Percentiles rank a stretch among this genome's conserved stretches.
Conservation (phyloP, 2,797 vertebrate genomes). For the Poeciliopsis turneri region DNA sequence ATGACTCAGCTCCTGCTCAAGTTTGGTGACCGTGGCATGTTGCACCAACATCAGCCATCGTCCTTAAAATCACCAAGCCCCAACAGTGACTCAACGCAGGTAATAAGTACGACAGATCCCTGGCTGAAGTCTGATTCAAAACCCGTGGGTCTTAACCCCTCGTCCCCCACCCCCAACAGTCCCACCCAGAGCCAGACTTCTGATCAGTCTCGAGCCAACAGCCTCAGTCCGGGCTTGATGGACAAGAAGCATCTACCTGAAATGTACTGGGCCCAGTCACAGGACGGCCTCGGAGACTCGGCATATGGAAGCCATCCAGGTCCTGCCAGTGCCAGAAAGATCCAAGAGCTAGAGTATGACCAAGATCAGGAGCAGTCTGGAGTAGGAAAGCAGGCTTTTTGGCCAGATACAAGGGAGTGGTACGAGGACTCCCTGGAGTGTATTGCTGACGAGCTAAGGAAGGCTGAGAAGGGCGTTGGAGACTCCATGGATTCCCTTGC, state of each 20-base stretch:
- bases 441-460: conserved; percentile 89
- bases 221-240: conserved; percentile 80
- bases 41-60: conserved; percentile 81
- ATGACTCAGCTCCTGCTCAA: conserved; percentile 97
- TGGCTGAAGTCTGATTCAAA: conserved; percentile 72
- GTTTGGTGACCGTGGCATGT: conserved; percentile 90
- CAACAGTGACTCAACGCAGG: conserved; percentile 56
- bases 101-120: conserved; percentile 64
- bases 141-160: conserved; percentile 56
- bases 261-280: conserved; percentile 96
- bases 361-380: conserved; percentile 75
- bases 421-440: conserved; percentile 93
- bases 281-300: conserved; percentile 94
- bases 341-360: conserved; percentile 93
- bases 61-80: conserved; percentile 80
- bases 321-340: conserved; percentile 92
- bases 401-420: conserved; percentile 86
- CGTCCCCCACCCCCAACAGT: conserved; percentile 67
- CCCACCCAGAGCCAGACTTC: conserved; percentile 73
- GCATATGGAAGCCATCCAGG: conserved; percentile 97
- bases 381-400: conserved; percentile 80
- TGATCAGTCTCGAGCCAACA: conserved; percentile 65
- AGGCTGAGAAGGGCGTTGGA: conserved; percentile 86
- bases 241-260: conserved; percentile 92
- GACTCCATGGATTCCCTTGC: conserved; percentile 96